Evolutionary conservation across 1,140 invertebrate species (phyloP).

Genomic region (Trichonephila clavipes): DNA sequence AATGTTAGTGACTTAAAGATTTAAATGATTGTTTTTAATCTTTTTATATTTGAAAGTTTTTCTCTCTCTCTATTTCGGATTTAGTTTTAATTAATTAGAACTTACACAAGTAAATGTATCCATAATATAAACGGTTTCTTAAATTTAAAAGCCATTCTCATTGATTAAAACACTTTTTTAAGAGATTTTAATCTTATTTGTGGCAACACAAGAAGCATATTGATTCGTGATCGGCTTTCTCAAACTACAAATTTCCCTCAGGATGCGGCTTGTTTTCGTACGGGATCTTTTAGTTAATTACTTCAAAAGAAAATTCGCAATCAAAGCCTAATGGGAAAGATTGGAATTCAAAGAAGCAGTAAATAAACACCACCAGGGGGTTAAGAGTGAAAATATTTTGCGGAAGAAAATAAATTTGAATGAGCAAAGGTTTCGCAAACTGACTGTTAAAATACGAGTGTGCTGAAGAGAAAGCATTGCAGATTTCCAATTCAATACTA

Average conservation of each 20-base stretch:
- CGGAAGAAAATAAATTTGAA: neutral
- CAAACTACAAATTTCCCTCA: neutral
- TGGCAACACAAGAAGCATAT: neutral
- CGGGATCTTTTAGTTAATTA: slow-evolving; percentile 44
- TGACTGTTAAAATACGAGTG: neutral
- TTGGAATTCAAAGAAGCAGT: neutral
- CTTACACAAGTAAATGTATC: neutral
- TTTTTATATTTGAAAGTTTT: too few relatives aligned
- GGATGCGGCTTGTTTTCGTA: neutral
- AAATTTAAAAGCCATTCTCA: neutral
- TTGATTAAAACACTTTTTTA: neutral
- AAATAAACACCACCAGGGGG: neutral
- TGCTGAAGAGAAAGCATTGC: neutral
- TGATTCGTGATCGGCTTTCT: slow-evolving; percentile 8
- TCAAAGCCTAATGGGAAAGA: slow-evolving; percentile 41
- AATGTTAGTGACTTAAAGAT: too few relatives aligned
- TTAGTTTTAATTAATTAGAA: neutral
- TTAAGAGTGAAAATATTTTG: neutral
- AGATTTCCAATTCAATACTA: neutral
- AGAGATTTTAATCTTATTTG: neutral
- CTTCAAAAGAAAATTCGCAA: slow-evolving; percentile 40
- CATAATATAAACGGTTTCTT: neutral
- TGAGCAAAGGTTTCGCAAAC: neutral
- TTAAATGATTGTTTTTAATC: too few relatives aligned
- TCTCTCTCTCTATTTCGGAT: neutral